These are phyloP conservation scores for Balanococcus diminutus DNA, from an alignment of 2,888 invertebrate species.

Conservation along the genomic window DNA sequence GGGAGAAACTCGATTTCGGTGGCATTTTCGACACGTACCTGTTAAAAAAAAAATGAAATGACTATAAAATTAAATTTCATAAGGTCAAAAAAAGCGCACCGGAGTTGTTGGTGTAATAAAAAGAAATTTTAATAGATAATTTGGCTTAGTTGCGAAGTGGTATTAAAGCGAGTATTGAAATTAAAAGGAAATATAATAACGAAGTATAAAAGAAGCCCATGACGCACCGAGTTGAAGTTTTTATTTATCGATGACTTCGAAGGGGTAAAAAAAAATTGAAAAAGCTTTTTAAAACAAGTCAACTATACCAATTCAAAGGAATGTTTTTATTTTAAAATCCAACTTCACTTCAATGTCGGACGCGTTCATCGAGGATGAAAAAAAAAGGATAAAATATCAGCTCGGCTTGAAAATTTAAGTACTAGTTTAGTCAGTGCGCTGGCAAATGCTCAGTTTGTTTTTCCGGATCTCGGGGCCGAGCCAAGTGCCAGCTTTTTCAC, in stretches of 20 bases:
- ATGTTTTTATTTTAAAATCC: neutral
- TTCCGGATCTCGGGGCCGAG: slow-evolving; percentile 15
- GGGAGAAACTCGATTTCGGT: neutral
- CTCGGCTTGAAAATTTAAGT: neutral
- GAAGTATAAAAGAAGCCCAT: neutral
- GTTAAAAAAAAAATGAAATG: neutral
- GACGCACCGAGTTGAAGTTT: neutral
- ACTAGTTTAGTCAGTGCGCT: neutral
- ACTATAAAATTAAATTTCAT: slow-evolving; percentile 2
- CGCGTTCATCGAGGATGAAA: neutral
- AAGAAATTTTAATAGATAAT: slow-evolving; percentile 8
- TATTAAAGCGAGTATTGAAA: neutral
- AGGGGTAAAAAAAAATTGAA: neutral
- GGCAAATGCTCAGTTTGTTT: slow-evolving; percentile 11
- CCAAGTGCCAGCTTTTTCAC: neutral
- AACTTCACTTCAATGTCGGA: neutral
- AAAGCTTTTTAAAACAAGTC: neutral
- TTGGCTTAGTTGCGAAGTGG: neutral
- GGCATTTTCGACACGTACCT: neutral
- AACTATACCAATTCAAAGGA: neutral
- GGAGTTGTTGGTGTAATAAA: neutral
- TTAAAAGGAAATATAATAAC: slow-evolving; percentile 4
- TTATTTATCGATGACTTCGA: neutral
- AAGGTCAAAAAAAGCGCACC: slow-evolving; percentile 15
- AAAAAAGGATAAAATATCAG: neutral